Evolutionary conservation across 2,888 invertebrate species (phyloP), one percentile per base, ranked within the genome.

Genomic region (Carpatolechia fugitivella): DNA sequence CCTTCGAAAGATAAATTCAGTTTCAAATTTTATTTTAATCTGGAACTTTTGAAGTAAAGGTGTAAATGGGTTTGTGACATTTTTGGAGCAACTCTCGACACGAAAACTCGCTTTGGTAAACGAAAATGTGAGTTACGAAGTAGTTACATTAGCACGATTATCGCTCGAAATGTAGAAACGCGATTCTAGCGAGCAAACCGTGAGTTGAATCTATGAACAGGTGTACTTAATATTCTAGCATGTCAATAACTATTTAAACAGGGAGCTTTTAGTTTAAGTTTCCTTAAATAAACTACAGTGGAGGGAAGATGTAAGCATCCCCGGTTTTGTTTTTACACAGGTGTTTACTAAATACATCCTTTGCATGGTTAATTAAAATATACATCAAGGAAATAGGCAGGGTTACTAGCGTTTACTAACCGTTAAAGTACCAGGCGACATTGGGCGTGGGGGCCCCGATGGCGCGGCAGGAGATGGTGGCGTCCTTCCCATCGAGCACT

Each of bases 401-500:
- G 52, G 11, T 24, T 14, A 44, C 44, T 46, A 44, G 54, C 30
- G 48, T 40, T 61, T 65, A 77, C 92, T 92, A 91, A 98, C 98
- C 96, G 85, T 97, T 96, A 76, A 95, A 96, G 72, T 94, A 94
- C 99, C 99, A 99, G 44, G 96, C 96, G 57, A 96, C 93, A 75
- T 96, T 96, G 8, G 99, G 98, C 64, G 93, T 92, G 18, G 98
- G 98, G 14, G 98, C 97, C 50, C 98, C 98, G 54, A 94, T 93
- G 29, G 97, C 98, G 66, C 96, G 92, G 83, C 99, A 99, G 57
- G 92, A 91, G 68, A 98, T 92, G 54, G 96, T 95, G 54, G 96
- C 97, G 86, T 98, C 98, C 85, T 97, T 97, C 52, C 98, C 98
- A 81, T 98, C 98, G 66, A 98, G 91, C 60, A 97, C 95, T 10